Conservation (phyloP, 2,888 invertebrate genomes). For the Amblyjoppa proteus region DNA sequence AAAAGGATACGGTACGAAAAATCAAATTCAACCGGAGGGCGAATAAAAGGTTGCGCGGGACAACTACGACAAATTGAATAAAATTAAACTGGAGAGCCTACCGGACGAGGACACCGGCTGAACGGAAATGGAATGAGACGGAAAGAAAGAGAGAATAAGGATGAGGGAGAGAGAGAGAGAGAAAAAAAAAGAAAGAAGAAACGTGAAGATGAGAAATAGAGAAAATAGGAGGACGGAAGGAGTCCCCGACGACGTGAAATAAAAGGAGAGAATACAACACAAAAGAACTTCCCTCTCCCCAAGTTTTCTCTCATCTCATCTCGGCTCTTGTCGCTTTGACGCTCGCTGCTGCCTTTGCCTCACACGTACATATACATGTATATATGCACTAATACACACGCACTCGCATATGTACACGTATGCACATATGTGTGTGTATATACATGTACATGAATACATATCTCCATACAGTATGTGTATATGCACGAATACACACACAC, state of each 20-base stretch:
- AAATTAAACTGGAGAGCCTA: slow-evolving; percentile 5
- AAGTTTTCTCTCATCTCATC: slow-evolving; percentile 20
- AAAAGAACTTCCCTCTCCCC: slow-evolving; percentile 39
- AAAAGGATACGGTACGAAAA: neutral
- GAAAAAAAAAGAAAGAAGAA: neutral
- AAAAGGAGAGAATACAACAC: slow-evolving; percentile 53
- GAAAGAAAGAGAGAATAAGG: neutral
- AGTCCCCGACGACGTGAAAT: slow-evolving; percentile 47
- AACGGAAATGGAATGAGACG: slow-evolving; percentile 4
- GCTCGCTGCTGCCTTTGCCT: slow-evolving; percentile 7
- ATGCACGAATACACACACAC: neutral
- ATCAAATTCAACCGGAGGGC: neutral
- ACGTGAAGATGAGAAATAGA: slow-evolving; percentile 8
- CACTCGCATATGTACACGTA: neutral
- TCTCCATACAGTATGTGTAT: neutral
- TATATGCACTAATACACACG: too few species aligned
- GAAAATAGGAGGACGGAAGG: neutral
- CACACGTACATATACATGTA: neutral
- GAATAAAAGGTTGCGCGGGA: neutral
- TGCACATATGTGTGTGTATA: neutral
- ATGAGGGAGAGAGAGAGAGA: neutral
- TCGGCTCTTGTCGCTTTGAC: slow-evolving; percentile 33
- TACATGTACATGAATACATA: neutral
- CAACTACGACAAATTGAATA: slow-evolving; percentile 20
- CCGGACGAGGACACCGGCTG: neutral